phyloP scores from a whole-genome alignment of 2,888 invertebrate genomes.

The Pycnomerus fuliginosus region DNA sequence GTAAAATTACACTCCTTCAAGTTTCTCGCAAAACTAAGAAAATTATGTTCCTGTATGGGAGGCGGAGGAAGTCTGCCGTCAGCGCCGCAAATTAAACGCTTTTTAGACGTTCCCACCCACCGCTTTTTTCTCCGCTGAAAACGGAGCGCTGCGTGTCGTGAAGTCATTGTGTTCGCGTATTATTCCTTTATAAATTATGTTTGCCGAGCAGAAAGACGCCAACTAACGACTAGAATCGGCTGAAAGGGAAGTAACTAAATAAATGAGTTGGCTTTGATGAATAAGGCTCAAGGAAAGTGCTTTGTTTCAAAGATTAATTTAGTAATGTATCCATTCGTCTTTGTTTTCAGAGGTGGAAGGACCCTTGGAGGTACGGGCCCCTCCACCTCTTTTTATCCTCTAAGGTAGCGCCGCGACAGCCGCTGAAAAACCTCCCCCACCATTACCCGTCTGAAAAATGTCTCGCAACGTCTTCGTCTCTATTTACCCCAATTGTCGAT shows the following conservation, averaged over 20 bases:
- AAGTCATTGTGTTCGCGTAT: conserved; percentile 21
- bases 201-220: conserved; percentile 37
- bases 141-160: no score
- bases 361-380: background rate
- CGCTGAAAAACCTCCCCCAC: background rate
- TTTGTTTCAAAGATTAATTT: conserved; percentile 54
- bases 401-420: background rate
- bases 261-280: conserved; percentile 51
- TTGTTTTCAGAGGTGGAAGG: conserved; percentile 39
- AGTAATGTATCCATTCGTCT: conserved; percentile 52
- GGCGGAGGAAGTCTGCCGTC: no score
- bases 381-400: background rate
- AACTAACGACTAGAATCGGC: conserved; percentile 45
- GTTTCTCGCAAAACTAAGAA: conserved; percentile 50
- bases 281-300: conserved; percentile 50
- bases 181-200: conserved; percentile 40
- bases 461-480: background rate
- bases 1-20: conserved; percentile 51
- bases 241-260: conserved; percentile 48
- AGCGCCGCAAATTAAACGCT: no score
- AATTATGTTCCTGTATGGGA: conserved; percentile 48
- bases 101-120: no score
- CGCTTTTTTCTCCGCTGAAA: no score
- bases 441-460: background rate
- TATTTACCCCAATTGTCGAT: conserved; percentile 43